A percentile compares a stretch with the other conserved stretches of the same genome.
Evolutionary conservation across 30 jellyfish, hydroid and myxozoan genomes (phyloP).

Genomic region (Nemopilema nomurai): DNA sequence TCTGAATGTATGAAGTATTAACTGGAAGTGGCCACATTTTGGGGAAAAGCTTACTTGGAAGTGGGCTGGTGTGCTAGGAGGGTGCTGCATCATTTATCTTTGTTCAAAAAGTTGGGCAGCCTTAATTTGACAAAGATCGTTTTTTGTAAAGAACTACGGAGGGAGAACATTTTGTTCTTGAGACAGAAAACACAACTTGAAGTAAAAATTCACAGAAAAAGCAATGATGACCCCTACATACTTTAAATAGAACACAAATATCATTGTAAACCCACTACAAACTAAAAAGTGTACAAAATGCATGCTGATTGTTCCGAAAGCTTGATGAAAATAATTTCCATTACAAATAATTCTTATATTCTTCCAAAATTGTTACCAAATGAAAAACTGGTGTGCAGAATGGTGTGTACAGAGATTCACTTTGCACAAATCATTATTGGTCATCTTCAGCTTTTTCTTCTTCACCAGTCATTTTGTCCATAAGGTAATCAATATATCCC

Average conservation of each 20-base stretch:
- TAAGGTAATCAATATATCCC: constrained; percentile 65
- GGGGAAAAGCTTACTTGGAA: too few relatives aligned
- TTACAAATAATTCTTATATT: not conserved
- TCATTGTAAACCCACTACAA: not conserved
- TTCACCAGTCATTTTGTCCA: constrained; percentile 49
- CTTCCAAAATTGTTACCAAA: not conserved
- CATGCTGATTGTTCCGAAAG: not conserved
- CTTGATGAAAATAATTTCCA: not conserved
- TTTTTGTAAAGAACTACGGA: too few relatives aligned
- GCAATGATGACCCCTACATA: not conserved
- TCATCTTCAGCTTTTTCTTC: constrained; percentile 6
- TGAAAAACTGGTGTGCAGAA: not conserved
- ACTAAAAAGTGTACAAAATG: not conserved
- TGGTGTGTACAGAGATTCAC: not conserved
- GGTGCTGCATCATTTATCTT: too few relatives aligned
- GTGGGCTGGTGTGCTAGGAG: too few relatives aligned
- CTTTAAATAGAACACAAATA: not conserved
- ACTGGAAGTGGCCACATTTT: too few relatives aligned
- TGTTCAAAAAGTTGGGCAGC: too few relatives aligned
- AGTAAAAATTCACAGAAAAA: not conserved
- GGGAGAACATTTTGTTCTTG: too few relatives aligned
- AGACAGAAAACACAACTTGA: not conserved
- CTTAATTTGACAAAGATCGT: too few relatives aligned
- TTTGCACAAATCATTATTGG: not conserved
- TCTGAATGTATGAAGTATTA: too few relatives aligned